Conservation (phyloP, 2,113 vertebrate species). For the Lycaon pictus region DNA sequence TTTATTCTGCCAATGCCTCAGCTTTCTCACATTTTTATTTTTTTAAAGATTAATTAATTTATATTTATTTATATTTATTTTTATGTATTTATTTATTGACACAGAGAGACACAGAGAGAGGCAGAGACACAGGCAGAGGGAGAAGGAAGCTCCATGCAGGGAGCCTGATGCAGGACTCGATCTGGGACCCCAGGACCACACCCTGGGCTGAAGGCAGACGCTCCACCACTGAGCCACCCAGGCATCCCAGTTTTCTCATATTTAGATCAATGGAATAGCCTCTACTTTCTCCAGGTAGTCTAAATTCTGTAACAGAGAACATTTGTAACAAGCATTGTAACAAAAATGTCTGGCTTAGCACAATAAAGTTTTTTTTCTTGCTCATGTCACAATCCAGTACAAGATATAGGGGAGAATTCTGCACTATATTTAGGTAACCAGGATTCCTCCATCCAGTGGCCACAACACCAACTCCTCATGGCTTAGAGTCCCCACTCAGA, state of each 20-base stretch:
- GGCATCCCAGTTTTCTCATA: background rate
- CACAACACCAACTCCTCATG: background rate
- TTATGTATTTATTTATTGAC: too few relatives aligned
- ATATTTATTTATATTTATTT: too few relatives aligned
- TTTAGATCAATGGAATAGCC: background rate
- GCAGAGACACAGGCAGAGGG: too few relatives aligned
- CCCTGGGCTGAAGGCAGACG: too few relatives aligned
- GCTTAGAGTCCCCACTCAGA: background rate
- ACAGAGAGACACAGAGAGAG: too few relatives aligned
- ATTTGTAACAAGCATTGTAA: background rate
- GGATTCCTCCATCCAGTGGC: background rate
- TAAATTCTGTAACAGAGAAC: background rate
- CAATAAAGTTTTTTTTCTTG: background rate
- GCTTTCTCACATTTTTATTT: background rate
- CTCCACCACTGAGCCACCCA: too few relatives aligned
- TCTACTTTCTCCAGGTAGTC: background rate
- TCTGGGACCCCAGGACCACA: too few relatives aligned
- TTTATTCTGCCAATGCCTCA: background rate
- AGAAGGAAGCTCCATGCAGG: too few relatives aligned
- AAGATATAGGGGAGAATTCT: background rate
- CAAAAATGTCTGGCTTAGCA: background rate
- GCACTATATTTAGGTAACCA: background rate
- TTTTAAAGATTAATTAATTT: too few relatives aligned
- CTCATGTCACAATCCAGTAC: background rate
- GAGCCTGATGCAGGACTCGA: too few relatives aligned